Percentiles rank a stretch among this genome's conserved stretches.
Conservation (phyloP, 1,140 invertebrate genomes). For the Zaprionus inermis region DNA sequence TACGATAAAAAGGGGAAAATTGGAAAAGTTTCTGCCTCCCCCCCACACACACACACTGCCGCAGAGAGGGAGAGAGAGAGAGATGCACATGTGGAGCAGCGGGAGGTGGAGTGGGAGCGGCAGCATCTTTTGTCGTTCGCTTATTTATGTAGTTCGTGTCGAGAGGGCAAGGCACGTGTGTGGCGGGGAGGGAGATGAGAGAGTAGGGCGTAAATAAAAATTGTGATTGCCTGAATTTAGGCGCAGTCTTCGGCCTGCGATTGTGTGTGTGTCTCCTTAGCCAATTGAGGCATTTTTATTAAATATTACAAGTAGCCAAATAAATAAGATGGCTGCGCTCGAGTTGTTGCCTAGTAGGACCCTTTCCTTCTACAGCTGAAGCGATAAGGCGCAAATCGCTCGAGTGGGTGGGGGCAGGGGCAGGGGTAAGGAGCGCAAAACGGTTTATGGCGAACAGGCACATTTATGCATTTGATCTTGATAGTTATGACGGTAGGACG, state of each 20-base stretch:
- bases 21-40: conserved; percentile 73
- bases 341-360: conserved; percentile 39
- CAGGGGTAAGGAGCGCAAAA: too few species aligned
- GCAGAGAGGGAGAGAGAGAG: neutral
- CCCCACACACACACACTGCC: neutral
- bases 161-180: conserved; percentile 63
- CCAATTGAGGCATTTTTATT: conserved; percentile 65
- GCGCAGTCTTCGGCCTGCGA: conserved; percentile 18
- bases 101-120: neutral
- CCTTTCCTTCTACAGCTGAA: conserved; percentile 1
- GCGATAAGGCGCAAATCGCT: conserved; percentile 19
- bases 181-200: neutral
- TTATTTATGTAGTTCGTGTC: conserved; percentile 80
- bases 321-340: conserved; percentile 72
- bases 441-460: neutral
- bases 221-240: conserved; percentile 75
- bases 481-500: neutral
- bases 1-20: conserved; percentile 84
- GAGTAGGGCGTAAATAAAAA: conserved; percentile 67
- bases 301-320: conserved; percentile 71
- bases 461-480: conserved; percentile 4
- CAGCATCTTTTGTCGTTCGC: conserved; percentile 48
- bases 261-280: conserved; percentile 17
- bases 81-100: conserved; percentile 32
- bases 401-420: too few species aligned